These are phyloP conservation scores for Anabacerthia variegaticeps DNA, from an alignment of 2,797 vertebrate species.

Conservation along the genomic window DNA sequence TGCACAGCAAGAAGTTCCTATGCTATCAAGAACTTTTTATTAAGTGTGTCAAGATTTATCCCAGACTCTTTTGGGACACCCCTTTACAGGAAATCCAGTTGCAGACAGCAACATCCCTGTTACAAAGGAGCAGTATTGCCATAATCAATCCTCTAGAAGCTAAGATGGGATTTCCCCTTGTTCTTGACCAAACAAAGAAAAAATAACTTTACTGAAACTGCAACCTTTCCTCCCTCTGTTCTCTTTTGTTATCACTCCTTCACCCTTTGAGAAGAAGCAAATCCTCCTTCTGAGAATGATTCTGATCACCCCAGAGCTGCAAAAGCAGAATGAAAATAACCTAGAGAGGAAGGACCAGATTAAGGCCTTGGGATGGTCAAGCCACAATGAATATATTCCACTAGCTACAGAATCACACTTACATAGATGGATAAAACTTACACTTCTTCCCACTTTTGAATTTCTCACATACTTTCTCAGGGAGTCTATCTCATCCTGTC, in stretches of 20 bases:
- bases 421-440: accelerated
- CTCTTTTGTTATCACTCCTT: neutral
- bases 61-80: neutral
- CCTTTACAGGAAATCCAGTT: neutral
- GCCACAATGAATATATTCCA: neutral
- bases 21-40: neutral
- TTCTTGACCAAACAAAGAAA: neutral
- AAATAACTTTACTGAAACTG: neutral
- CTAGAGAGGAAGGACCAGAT: neutral
- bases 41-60: neutral
- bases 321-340: neutral
- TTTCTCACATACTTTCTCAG: neutral
- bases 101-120: neutral
- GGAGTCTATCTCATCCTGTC: neutral
- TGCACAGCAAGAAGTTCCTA: neutral
- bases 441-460: neutral
- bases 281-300: neutral
- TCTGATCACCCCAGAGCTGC: neutral
- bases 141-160: neutral
- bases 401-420: neutral
- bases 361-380: neutral
- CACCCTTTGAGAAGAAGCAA: neutral
- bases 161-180: neutral
- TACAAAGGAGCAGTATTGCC: accelerated
- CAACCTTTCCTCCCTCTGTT: neutral